Evolutionary conservation across 2,113 vertebrate species (phyloP).

Genomic region (Colius striatus): DNA sequence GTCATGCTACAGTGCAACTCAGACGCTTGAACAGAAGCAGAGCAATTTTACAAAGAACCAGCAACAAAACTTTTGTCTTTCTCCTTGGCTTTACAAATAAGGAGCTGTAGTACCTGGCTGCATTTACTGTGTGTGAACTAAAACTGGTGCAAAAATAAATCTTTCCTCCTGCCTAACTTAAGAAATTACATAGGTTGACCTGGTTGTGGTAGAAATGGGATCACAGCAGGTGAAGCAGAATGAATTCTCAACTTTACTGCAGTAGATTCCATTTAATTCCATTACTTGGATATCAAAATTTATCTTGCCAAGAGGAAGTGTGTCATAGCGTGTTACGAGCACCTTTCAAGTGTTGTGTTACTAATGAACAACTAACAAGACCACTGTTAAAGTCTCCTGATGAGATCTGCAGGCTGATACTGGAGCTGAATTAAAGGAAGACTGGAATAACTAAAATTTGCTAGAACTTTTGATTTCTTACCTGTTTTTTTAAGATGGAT

Average conservation of each 20-base stretch:
- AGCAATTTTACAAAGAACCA: constrained; percentile 36
- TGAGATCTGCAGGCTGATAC: background rate
- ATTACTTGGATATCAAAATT: background rate
- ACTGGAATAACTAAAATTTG: constrained; percentile 6
- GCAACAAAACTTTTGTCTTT: constrained; percentile 49
- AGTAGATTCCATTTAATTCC: background rate
- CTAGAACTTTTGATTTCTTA: constrained; percentile 26
- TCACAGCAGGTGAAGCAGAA: background rate
- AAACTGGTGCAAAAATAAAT: background rate
- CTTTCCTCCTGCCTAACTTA: background rate
- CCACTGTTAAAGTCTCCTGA: background rate
- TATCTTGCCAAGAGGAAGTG: background rate
- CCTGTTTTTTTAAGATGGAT: background rate
- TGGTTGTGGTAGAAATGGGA: background rate
- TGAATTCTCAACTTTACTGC: background rate
- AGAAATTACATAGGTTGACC: background rate
- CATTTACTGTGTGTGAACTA: constrained; percentile 3
- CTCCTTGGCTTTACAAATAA: constrained; percentile 56
- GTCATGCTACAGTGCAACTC: constrained; percentile 69
- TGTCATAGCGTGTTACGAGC: background rate
- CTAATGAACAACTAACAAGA: constrained; percentile 19
- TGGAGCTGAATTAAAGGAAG: constrained; percentile 35
- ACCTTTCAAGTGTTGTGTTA: constrained; percentile 21
- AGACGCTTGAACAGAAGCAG: constrained; percentile 53
- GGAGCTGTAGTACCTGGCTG: constrained; percentile 30